Conservation (phyloP, 2,113 vertebrate genomes). For the Lepus europaeus region DNA sequence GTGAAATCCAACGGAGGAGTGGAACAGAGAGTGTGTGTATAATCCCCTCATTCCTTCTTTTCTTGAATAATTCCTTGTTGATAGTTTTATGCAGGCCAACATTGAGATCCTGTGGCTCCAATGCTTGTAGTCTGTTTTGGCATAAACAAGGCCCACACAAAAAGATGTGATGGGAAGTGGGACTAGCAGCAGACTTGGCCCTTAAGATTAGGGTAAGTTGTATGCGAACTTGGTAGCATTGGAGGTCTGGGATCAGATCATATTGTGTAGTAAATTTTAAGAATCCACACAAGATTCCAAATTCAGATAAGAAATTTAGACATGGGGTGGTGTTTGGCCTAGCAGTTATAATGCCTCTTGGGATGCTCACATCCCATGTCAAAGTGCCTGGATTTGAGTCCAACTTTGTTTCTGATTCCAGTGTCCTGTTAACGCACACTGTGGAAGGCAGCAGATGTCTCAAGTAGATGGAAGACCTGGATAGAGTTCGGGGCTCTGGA, state of each 20-base stretch:
- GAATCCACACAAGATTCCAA: neutral
- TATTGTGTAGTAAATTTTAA: neutral
- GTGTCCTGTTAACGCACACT: too few relatives aligned
- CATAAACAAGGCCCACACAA: neutral
- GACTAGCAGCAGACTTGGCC: neutral
- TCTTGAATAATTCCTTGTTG: neutral
- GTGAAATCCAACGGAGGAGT: neutral
- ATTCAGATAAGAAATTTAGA: conserved; percentile 20
- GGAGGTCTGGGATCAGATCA: neutral
- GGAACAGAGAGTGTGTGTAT: neutral
- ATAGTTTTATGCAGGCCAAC: neutral
- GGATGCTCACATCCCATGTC: too few relatives aligned
- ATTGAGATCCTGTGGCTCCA: neutral
- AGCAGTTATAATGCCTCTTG: too few relatives aligned
- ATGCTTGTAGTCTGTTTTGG: neutral
- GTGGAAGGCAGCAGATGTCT: too few relatives aligned
- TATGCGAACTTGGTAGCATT: neutral
- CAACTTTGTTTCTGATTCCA: too few relatives aligned
- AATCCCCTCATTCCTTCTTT: neutral
- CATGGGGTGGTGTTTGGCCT: too few relatives aligned
- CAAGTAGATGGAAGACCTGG: too few relatives aligned
- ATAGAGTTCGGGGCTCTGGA: too few relatives aligned
- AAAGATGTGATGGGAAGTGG: neutral
- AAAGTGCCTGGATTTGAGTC: too few relatives aligned
- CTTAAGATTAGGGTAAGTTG: conserved; percentile 25